Base-by-base conservation (phyloP, 2,113 vertebrate species). In the Lepisosteus oculatus region DNA sequence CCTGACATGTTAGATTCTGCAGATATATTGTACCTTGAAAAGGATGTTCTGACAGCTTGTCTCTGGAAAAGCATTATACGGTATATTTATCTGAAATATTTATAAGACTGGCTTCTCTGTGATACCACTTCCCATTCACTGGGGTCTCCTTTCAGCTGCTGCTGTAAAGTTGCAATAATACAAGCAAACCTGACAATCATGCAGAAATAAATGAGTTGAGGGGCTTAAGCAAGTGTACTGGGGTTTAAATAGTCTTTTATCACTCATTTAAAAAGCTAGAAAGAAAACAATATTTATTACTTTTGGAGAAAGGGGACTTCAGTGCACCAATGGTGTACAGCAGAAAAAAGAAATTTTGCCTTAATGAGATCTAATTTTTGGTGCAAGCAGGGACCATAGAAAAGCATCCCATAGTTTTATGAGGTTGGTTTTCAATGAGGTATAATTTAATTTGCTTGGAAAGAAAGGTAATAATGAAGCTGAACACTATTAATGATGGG, bases 221-320 rank as follows among this genome's bases (percentile, higher is more conserved):
- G 81, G 78, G 11, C 84, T 83, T 73, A 82, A 80, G 55, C 75
- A 42, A 73, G 71, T 78, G 66, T 79, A 67, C 68, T 59, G 73
- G 68, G 76, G 75, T 68, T 77, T 82, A 65, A 61, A 61, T 15
- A 69, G 72, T 78, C 72, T 78, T 84, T 77, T 70, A 43, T 81
- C 76, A 69, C 69, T 79, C 41, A 77, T 85, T 85, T 79, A 73
- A 67, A 81, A 79, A 76, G 76, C 78, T 43, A 41, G 51, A 65
- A 79, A 78, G 76, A 80, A 84, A 85, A 83, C 77, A 79, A 44
- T 72, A 72, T 86, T 86, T 86, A 88, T 89, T 90, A 85, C 83
- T 83, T 85, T 80, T 84, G 87, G 84, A 85, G 87, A 83, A 77
- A 72, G 79, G 79, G 82, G 75, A 76, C 77, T 71, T 55, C 69